Percentiles rank a stretch among this genome's conserved stretches.
These are phyloP conservation scores for Drosophila eohydei DNA, from an alignment of 2,888 invertebrate species.

Conservation along the genomic window DNA sequence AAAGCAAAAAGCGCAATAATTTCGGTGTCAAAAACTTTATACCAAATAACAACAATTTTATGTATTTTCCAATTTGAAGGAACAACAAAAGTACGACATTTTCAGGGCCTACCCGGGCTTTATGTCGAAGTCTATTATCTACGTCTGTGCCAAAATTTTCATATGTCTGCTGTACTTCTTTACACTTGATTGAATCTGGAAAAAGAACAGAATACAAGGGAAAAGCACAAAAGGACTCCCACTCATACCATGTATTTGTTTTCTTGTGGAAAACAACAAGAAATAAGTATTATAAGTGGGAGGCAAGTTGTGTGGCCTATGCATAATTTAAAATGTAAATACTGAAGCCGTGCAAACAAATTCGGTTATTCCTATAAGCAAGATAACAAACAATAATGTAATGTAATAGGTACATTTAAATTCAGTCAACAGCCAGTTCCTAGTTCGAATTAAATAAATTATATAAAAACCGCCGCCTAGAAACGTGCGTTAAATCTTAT, in stretches of 20 bases:
- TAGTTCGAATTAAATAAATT: constrained; percentile 39
- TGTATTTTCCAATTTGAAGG: neutral
- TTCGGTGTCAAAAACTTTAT: constrained; percentile 48
- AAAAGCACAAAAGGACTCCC: neutral
- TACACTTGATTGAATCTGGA: constrained; percentile 63
- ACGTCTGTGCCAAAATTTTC: constrained; percentile 29
- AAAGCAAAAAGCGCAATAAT: constrained; percentile 33
- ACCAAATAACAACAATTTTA: constrained; percentile 37
- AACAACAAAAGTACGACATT: neutral
- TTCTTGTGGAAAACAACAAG: constrained; percentile 11
- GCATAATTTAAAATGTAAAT: constrained; percentile 69
- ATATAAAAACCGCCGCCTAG: constrained; percentile 43
- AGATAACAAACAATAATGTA: constrained; percentile 65
- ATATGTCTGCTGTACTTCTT: constrained; percentile 35
- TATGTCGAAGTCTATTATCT: constrained; percentile 51
- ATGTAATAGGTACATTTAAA: constrained; percentile 52
- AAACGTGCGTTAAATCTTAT: neutral
- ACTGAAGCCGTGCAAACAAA: constrained; percentile 45
- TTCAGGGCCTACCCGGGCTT: constrained; percentile 49
- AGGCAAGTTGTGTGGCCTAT: neutral
- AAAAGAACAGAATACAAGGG: constrained; percentile 13
- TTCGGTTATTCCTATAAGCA: constrained; percentile 59
- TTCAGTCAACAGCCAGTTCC: constrained; percentile 36
- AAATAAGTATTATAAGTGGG: neutral
- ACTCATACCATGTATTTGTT: constrained; percentile 3